Conservation (phyloP, 1,140 invertebrate species). For the Cherax destructor region DNA sequence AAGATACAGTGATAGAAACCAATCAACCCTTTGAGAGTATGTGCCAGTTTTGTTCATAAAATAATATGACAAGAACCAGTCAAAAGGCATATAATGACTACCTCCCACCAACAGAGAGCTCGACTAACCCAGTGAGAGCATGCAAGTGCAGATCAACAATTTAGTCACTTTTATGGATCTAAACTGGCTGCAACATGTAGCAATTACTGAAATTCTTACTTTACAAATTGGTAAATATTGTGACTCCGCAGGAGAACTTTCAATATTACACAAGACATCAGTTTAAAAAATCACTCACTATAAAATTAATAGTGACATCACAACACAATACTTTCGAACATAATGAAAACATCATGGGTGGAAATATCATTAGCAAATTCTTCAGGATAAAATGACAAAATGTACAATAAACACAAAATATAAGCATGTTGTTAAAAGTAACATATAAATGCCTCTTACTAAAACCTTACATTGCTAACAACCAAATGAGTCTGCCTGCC, state of each 20-base stretch:
- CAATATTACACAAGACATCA: background rate
- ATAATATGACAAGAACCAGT: no score
- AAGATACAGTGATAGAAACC: background rate
- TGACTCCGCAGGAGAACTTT: background rate
- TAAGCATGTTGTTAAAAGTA: background rate
- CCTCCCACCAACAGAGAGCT: slow-evolving; percentile 12
- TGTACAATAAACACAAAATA: background rate
- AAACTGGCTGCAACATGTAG: background rate
- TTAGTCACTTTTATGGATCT: slow-evolving; percentile 2
- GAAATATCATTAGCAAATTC: background rate
- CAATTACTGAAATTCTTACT: background rate
- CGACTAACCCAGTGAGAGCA: background rate
- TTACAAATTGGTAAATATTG: background rate
- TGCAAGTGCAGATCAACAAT: background rate
- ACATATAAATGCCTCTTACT: background rate
- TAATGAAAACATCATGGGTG: background rate
- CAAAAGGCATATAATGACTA: background rate
- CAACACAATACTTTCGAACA: background rate
- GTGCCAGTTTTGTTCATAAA: no score
- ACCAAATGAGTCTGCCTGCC: background rate
- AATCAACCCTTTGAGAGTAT: background rate
- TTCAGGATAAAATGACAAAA: background rate
- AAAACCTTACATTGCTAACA: background rate
- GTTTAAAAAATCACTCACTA: background rate
- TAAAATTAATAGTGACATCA: background rate